Evolutionary conservation across 2,113 vertebrate species (phyloP).

Genomic region (Merops nubicus): DNA sequence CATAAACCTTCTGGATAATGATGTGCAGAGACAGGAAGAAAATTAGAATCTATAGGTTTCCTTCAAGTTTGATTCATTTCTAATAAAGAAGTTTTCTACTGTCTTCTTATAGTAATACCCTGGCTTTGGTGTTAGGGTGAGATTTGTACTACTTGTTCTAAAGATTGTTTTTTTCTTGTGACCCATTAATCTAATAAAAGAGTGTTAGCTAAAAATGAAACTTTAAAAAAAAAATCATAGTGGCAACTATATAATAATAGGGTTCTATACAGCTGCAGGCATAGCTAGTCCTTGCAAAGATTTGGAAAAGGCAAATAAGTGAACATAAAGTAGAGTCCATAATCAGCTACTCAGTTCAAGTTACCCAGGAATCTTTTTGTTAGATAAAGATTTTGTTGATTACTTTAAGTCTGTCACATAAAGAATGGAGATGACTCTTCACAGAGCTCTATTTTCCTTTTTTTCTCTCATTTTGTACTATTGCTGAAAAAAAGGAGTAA

Average conservation of each 20-base stretch:
- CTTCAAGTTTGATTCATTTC: not conserved
- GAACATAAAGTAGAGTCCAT: not conserved
- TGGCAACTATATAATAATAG: too few relatives aligned
- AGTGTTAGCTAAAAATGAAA: not conserved
- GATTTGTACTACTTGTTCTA: not conserved
- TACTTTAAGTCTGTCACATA: not conserved
- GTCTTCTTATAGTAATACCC: not conserved
- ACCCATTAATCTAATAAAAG: not conserved
- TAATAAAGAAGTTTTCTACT: not conserved
- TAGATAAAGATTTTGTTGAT: not conserved
- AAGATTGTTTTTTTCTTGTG: not conserved
- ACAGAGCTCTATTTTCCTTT: not conserved
- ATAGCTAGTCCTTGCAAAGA: not conserved
- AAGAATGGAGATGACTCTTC: not conserved
- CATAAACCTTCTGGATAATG: not conserved
- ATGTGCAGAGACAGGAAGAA: not conserved
- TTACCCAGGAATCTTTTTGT: not conserved
- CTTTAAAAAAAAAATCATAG: not conserved
- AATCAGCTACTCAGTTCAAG: not conserved
- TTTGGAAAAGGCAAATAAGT: not conserved
- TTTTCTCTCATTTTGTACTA: not conserved
- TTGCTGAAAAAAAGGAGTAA: not conserved
- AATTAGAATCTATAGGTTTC: not conserved
- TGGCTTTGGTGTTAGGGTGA: not conserved
- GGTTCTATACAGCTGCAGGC: not conserved